These are phyloP conservation scores for Pollachius pollachius DNA, from an alignment of 2,113 vertebrate species.

Conservation along the genomic window DNA sequence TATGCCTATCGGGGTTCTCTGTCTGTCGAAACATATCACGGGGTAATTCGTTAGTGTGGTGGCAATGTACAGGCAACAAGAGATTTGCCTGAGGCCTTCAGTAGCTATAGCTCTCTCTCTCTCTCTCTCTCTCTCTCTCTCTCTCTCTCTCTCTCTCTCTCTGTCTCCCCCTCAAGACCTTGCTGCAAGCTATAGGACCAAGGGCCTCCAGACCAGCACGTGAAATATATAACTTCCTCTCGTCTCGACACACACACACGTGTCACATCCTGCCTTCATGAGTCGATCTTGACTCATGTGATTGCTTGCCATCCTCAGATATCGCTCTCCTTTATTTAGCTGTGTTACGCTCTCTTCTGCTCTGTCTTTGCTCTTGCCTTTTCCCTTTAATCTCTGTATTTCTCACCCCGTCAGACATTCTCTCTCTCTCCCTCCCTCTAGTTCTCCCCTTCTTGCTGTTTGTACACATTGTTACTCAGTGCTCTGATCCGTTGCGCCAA, in stretches of 20 bases:
- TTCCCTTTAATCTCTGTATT: background rate
- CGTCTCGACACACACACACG: slow-evolving; percentile 32
- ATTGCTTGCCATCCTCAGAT: too few species aligned
- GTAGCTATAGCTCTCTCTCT: slow-evolving; percentile 24
- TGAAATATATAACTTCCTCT: slow-evolving; percentile 65
- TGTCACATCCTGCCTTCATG: slow-evolving; percentile 27
- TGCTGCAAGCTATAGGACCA: slow-evolving; percentile 38
- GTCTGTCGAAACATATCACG: slow-evolving; percentile 52
- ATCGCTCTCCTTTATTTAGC: too few species aligned
- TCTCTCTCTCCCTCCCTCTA: slow-evolving; percentile 16
- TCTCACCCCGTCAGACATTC: background rate
- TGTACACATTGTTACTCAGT: slow-evolving; percentile 25
- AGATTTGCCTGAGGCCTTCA: slow-evolving; percentile 51
- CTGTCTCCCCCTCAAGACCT: slow-evolving; percentile 34
- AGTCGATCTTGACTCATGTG: slow-evolving; percentile 12
- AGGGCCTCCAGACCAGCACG: slow-evolving; percentile 43
- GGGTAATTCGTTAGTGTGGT: slow-evolving; percentile 68
- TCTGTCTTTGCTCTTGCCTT: background rate
- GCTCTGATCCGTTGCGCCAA: slow-evolving; percentile 13
- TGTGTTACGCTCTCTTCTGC: slow-evolving; percentile 21
- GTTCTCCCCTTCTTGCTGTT: slow-evolving; percentile 17
- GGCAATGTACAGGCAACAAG: slow-evolving; percentile 62
- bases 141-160: slow-evolving; percentile 18
- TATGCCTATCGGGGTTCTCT: slow-evolving; percentile 53
- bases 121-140: background rate